phyloP scores from a whole-genome alignment of 2,113 vertebrate genomes.

The Cheirogaleus medius region DNA sequence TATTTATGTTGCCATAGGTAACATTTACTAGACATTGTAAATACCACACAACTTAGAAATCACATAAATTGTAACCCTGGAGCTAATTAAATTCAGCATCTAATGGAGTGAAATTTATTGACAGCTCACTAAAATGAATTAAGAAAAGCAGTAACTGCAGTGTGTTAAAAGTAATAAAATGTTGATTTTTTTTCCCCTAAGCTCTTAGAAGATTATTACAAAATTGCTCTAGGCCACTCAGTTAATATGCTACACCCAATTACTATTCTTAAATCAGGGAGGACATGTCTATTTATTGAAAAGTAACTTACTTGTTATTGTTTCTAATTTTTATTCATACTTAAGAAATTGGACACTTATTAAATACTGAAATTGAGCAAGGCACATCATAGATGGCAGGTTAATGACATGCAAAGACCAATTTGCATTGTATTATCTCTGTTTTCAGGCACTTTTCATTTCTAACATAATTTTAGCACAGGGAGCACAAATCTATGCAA shows the following conservation, averaged over 20 bases:
- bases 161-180: slow-evolving; percentile 81
- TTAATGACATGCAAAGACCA: slow-evolving; percentile 45
- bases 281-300: slow-evolving; percentile 75
- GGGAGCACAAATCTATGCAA: slow-evolving; percentile 45
- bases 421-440: slow-evolving; percentile 67
- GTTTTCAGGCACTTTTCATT: slow-evolving; percentile 68
- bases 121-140: slow-evolving; percentile 82
- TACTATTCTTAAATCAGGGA: slow-evolving; percentile 80
- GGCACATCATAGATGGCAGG: slow-evolving; percentile 54
- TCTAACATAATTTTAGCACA: slow-evolving; percentile 55
- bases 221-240: slow-evolving; percentile 77
- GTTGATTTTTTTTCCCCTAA: slow-evolving; percentile 41
- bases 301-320: slow-evolving; percentile 76
- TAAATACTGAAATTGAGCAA: slow-evolving; percentile 74
- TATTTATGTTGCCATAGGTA: slow-evolving; percentile 80
- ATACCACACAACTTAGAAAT: slow-evolving; percentile 80
- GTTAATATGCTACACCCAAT: slow-evolving; percentile 76
- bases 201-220: slow-evolving; percentile 78
- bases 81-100: slow-evolving; percentile 83
- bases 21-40: slow-evolving; percentile 79
- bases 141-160: slow-evolving; percentile 76
- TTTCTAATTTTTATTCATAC: slow-evolving; percentile 76
- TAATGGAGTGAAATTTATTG: slow-evolving; percentile 84
- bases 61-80: slow-evolving; percentile 76
- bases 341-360: slow-evolving; percentile 66